Base-by-base conservation (phyloP, 1,140 invertebrate species). In the Drosophila novamexicana region DNA sequence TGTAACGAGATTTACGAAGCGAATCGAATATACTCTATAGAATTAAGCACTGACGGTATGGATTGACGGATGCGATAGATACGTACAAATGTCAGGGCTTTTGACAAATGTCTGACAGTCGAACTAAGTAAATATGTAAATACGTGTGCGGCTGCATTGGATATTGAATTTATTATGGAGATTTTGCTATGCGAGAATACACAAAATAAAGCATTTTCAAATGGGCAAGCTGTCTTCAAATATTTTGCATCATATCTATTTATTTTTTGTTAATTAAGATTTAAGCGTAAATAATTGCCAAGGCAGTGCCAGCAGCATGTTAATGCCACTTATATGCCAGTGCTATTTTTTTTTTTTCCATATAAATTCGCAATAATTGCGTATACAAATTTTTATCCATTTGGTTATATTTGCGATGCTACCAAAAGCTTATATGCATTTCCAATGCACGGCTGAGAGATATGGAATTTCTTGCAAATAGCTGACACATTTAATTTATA, bases 401-500 rank as follows among this genome's bases (percentile, higher is more conserved):
- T 39, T 18, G 52, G 2, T 32, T 6, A 32, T n/a, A 54, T 37
- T 18, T 36, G 59, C 44, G 12, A 9, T 14, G 7, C 9, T 10
- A 34, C 32, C 44, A 29, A 44, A 39, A 47, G 8, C 45, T 32
- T 22, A 54, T 64, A 56, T 42, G 52, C 67, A 63, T 64, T 70
- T 70, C 47, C 59, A 29, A 45, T 56, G 56, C 39, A 34, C 32
- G 58, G 8, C 47, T 12, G 44, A 57, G 34, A 18, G 36, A 71
- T 61, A 39, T 61, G 14, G 14, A 40, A 47, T 54, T 67, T 39
- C 56, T 73, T 66, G 32, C 57, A 68, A 74, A 68, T 45, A 40
- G 42, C 65, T 74, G 71, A 74, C 71, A 74, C 65, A 74, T 74
- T 74, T 74, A 74, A 74, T 74, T 74, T 74, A 74, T 74, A 73